Conservation (phyloP, 92 coral and sea anemone species). For the Nematostella vectensis region DNA sequence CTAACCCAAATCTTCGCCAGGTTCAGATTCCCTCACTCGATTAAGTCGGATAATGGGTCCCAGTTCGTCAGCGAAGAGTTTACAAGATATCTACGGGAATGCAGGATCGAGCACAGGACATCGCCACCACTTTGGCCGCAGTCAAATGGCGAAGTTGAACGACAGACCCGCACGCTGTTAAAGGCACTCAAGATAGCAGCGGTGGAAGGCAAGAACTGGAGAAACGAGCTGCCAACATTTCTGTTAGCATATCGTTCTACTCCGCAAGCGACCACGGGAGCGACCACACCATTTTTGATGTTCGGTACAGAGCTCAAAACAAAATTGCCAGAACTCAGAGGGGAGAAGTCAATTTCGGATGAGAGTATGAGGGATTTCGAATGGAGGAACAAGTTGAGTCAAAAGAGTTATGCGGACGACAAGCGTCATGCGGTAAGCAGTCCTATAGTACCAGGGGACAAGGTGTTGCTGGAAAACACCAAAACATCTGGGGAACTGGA, state of each 20-base stretch:
- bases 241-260: conserved; percentile 28
- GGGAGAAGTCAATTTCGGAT: too few relatives aligned
- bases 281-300: conserved; percentile 24
- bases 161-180: conserved; percentile 17
- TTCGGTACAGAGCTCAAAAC: conserved; percentile 33
- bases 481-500: conserved; percentile 18
- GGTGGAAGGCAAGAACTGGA: conserved; percentile 32
- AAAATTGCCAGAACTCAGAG: conserved; percentile 41
- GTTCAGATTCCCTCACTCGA: too few relatives aligned
- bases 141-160: neutral
- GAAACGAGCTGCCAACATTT: conserved; percentile 17
- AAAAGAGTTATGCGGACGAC: conserved; percentile 33
- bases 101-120: too few relatives aligned
- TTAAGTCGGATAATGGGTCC: too few relatives aligned
- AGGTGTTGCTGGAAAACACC: too few relatives aligned
- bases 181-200: conserved; percentile 25
- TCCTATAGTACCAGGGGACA: too few relatives aligned
- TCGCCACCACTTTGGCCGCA: conserved; percentile 26
- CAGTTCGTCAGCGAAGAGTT: too few relatives aligned
- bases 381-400: too few relatives aligned
- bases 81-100: too few relatives aligned
- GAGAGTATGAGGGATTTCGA: too few relatives aligned
- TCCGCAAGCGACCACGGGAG: conserved; percentile 30
- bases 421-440: conserved; percentile 15
- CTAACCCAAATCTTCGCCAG: too few relatives aligned